Evolutionary conservation across 2,113 vertebrate species (phyloP).

Genomic region (Opisthocomus hoazin): DNA sequence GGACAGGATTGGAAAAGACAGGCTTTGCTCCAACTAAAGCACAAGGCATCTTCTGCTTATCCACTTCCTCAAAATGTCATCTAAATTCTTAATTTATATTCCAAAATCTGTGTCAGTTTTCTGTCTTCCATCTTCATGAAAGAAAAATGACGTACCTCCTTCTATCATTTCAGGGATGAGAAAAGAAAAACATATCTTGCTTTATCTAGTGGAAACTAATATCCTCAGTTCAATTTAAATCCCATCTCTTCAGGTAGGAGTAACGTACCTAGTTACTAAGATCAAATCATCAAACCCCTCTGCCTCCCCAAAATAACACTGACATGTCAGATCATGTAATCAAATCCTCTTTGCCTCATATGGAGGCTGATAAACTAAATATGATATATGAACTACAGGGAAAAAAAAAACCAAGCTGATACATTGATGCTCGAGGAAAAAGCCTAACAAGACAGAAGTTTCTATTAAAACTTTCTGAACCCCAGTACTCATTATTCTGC

Average conservation of each 20-base stretch:
- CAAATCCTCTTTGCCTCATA: background rate
- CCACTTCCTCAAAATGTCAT: slow-evolving; percentile 63
- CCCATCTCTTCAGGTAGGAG: slow-evolving; percentile 10
- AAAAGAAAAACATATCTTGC: slow-evolving; percentile 26
- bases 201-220: slow-evolving; percentile 57
- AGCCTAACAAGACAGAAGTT: background rate
- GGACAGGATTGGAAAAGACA: slow-evolving; percentile 50
- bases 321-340: background rate
- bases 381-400: background rate
- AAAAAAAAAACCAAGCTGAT: background rate
- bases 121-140: slow-evolving; percentile 42
- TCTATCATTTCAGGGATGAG: slow-evolving; percentile 44
- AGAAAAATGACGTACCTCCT: slow-evolving; percentile 42
- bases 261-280: background rate
- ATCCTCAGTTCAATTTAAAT: slow-evolving; percentile 62
- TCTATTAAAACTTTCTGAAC: background rate
- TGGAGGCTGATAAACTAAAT: background rate
- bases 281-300: slow-evolving; percentile 8
- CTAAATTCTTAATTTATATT: slow-evolving; percentile 69
- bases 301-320: background rate
- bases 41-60: slow-evolving; percentile 35
- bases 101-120: slow-evolving; percentile 42
- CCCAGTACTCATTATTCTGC: background rate
- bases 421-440: background rate
- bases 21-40: slow-evolving; percentile 21